These are phyloP conservation scores for Stenichneumon culpator DNA, from an alignment of 2,888 invertebrate species.

Conservation along the genomic window DNA sequence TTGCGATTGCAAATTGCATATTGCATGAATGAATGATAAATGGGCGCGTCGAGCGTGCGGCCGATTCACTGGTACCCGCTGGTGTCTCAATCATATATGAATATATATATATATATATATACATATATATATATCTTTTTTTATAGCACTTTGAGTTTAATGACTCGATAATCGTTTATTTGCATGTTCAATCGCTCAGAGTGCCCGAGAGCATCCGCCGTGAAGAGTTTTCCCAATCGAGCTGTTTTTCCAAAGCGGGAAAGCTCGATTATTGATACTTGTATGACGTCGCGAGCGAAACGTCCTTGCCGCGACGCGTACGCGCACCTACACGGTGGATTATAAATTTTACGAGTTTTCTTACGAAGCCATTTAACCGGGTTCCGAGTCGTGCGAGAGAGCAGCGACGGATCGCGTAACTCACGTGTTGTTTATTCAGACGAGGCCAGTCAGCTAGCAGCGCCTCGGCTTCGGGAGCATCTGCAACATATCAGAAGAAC, in stretches of 20 bases:
- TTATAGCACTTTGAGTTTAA: slow-evolving; percentile 20
- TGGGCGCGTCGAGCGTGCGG: not conserved
- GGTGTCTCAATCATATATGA: not conserved
- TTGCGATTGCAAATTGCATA: slow-evolving; percentile 30
- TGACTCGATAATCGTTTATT: slow-evolving; percentile 28
- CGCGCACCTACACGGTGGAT: not conserved
- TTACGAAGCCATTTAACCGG: slow-evolving; percentile 11
- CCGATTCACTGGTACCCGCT: not conserved
- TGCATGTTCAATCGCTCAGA: slow-evolving; percentile 19
- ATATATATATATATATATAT: no score
- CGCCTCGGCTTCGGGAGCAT: slow-evolving; percentile 79
- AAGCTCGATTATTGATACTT: not conserved
- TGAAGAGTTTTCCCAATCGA: not conserved
- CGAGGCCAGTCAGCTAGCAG: slow-evolving; percentile 75
- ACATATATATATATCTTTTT: not conserved
- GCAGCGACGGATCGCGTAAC: slow-evolving; percentile 64
- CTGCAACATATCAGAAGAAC: slow-evolving; percentile 78
- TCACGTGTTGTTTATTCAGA: slow-evolving; percentile 81
- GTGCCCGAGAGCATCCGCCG: not conserved
- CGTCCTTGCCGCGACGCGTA: not conserved
- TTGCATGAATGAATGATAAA: slow-evolving; percentile 39
- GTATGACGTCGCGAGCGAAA: not conserved
- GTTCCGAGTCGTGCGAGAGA: slow-evolving; percentile 18
- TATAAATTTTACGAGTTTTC: slow-evolving; percentile 20
- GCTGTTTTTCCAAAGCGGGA: not conserved